Percentiles rank a stretch among this genome's conserved stretches.
Evolutionary conservation across 2,113 vertebrate genomes (phyloP).

Genomic region (Emydura subglobosa): DNA sequence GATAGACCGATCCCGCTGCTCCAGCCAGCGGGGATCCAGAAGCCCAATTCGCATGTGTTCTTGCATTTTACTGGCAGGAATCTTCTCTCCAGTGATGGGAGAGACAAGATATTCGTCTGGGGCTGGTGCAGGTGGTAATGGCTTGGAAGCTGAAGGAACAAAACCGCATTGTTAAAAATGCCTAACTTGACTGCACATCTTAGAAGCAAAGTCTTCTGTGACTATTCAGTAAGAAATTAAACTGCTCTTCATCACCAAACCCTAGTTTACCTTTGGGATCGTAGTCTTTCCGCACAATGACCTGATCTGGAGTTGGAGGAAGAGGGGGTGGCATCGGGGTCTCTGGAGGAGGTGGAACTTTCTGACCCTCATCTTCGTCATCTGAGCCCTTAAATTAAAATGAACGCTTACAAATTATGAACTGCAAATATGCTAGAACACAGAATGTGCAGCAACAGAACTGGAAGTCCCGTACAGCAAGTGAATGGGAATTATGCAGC

Average conservation of each 20-base stretch:
- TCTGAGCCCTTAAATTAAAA: constrained; percentile 89
- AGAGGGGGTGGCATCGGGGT: constrained; percentile 96
- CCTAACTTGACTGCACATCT: background rate
- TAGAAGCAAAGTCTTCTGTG: background rate
- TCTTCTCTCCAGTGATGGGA: constrained; percentile 98
- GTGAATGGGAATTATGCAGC: background rate
- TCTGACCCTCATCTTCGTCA: constrained; percentile 94
- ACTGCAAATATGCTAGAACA: background rate
- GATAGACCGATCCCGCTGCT: constrained; percentile 95
- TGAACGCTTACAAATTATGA: background rate
- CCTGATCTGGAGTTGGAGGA: constrained; percentile 97
- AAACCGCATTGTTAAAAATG: constrained; percentile 6
- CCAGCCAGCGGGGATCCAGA: constrained; percentile 96
- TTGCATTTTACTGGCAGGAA: constrained; percentile 98
- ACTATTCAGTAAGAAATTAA: background rate
- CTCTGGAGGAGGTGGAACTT: constrained; percentile 93
- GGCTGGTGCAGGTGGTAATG: constrained; percentile 79
- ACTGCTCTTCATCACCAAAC: background rate
- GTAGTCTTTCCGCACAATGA: constrained; percentile 98
- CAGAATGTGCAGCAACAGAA: background rate
- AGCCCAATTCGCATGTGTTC: constrained; percentile 99
- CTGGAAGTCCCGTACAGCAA: background rate
- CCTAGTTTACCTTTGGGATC: constrained; percentile 92
- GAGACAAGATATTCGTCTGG: constrained; percentile 97
- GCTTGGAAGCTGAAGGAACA: constrained; percentile 88